Conservation (phyloP, 2,797 vertebrate genomes). For the Ataeniobius toweri region DNA sequence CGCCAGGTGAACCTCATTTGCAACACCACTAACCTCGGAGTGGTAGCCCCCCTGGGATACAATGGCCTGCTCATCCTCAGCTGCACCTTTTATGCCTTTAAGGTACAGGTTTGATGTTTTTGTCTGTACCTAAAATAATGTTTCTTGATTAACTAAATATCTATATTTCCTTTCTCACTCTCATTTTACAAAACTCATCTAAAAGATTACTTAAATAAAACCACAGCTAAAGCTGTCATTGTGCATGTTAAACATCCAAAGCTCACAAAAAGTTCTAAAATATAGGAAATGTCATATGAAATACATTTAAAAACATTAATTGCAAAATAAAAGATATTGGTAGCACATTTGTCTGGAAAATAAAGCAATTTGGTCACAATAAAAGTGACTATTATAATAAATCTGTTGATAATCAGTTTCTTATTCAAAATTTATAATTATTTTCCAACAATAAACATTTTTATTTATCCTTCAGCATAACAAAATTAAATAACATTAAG, state of each 20-base stretch:
- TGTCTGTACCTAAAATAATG: neutral
- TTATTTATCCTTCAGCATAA: too few relatives aligned
- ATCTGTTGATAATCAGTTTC: too few relatives aligned
- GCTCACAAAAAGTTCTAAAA: neutral
- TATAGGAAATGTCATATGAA: neutral
- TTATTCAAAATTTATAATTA: too few relatives aligned
- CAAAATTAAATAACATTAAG: too few relatives aligned
- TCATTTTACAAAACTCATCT: neutral
- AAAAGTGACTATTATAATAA: too few relatives aligned
- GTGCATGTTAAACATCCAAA: neutral
- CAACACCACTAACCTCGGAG: conserved; percentile 93
- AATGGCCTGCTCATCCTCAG: conserved; percentile 96
- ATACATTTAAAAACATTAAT: neutral
- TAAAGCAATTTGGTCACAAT: neutral
- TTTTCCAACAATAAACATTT: too few relatives aligned
- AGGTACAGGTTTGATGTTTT: conserved; percentile 62
- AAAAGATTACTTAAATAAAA: neutral
- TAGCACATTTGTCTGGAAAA: neutral
- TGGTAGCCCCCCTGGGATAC: conserved; percentile 95
- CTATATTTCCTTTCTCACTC: neutral
- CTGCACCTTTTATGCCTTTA: conserved; percentile 98
- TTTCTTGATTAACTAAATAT: neutral
- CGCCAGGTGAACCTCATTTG: conserved; percentile 96
- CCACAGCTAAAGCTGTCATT: neutral
- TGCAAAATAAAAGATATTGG: neutral